Evolutionary conservation across 2,113 vertebrate genomes (phyloP).

Genomic region (Atrichornis clamosus): DNA sequence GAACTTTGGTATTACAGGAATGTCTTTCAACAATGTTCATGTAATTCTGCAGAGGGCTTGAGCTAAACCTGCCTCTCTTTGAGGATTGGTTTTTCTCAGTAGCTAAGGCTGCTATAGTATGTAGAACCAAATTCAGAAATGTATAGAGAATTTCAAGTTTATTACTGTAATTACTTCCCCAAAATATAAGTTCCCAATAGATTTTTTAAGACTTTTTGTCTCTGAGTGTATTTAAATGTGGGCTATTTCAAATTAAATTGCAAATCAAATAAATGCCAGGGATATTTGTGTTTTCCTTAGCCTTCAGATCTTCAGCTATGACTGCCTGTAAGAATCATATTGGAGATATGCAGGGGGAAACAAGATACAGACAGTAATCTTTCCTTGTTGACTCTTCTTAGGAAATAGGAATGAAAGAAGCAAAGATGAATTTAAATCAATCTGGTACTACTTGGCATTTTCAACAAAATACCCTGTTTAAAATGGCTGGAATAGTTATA

Average conservation of each 20-base stretch:
- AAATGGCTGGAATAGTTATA: neutral
- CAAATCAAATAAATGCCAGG: neutral
- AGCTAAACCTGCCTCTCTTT: neutral
- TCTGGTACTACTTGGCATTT: neutral
- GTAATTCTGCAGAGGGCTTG: neutral
- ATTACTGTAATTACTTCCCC: neutral
- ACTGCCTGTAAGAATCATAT: neutral
- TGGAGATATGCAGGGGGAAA: neutral
- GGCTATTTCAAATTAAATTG: neutral
- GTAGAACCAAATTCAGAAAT: neutral
- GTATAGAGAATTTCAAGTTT: neutral
- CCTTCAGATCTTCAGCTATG: neutral
- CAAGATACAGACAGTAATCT: neutral
- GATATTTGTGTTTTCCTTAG: neutral
- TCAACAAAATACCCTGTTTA: neutral
- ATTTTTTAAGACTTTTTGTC: neutral
- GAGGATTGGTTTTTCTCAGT: neutral
- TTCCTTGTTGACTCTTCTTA: neutral
- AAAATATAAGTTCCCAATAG: neutral
- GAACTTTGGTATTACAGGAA: neutral
- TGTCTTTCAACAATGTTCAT: neutral
- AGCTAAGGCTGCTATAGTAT: neutral
- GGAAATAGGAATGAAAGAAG: neutral
- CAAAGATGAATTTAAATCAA: neutral
- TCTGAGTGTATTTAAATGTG: neutral